Conservation (phyloP, 2,113 vertebrate genomes). For the Brienomyrus brachyistius region DNA sequence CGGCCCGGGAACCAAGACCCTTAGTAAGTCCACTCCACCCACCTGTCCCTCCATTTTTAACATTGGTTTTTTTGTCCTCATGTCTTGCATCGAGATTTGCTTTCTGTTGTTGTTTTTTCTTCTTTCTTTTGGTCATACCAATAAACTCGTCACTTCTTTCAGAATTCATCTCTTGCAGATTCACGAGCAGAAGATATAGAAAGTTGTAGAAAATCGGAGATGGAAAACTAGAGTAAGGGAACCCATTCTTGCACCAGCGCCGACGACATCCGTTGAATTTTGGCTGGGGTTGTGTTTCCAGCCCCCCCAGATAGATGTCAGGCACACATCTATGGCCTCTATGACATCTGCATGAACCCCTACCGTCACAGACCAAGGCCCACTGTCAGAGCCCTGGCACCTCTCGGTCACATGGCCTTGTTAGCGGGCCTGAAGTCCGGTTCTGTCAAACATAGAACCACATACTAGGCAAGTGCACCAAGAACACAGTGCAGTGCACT, state of each 20-base stretch:
- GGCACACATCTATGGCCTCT: not conserved
- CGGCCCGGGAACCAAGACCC: constrained; percentile 62
- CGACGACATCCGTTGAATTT: not conserved
- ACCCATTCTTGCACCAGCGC: constrained; percentile 12
- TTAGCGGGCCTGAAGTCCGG: not conserved
- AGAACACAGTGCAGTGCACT: not conserved
- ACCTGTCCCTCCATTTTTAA: constrained; percentile 41
- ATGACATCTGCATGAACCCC: not conserved
- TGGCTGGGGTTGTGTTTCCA: not conserved
- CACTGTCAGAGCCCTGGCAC: not conserved
- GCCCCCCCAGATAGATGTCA: not conserved
- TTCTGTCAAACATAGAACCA: not conserved
- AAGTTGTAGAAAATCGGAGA: constrained; percentile 55
- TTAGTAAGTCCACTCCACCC: constrained; percentile 67
- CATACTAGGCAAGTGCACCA: not conserved
- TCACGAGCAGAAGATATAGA: constrained; percentile 54
- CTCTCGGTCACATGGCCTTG: not conserved
- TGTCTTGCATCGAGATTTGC: constrained; percentile 19
- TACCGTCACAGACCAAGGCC: not conserved
- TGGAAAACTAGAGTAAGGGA: constrained; percentile 59
- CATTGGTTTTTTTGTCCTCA: constrained; percentile 31
- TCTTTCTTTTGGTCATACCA: constrained; percentile 36
- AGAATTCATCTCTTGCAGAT: constrained; percentile 58
- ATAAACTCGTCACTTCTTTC: constrained; percentile 32
- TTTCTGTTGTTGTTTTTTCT: constrained; percentile 4